Base-by-base conservation (phyloP, 2,113 vertebrate genomes). In the Pholis gunnellus region DNA sequence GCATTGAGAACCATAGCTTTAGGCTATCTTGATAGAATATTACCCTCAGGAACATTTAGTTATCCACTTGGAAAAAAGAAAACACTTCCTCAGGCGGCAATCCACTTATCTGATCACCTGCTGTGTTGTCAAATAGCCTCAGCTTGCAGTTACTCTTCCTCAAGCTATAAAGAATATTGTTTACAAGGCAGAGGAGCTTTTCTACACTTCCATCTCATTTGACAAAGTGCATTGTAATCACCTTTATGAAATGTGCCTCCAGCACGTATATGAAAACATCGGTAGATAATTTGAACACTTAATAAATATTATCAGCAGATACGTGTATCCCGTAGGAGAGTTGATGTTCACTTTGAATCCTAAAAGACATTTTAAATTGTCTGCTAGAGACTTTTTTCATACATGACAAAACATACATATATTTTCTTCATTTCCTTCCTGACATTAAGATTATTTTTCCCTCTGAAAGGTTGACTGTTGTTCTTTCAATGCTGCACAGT, bases 101-200 rank as follows among this genome's bases (percentile, higher is more conserved):
- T 73, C 57, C 67, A 78, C 29, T 85, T 83, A 48, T 75, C 82
- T 60, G 70, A 75, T 84, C 72, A 85, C 90, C 81, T 90, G 77
- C 90, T 92, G 92, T 78, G 87, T 85, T 84, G 72, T 85, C 85
- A 87, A 90, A 87, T 79, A 92, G 84, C 85, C 79, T 52, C 81
- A 56, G 84, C 18, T 48, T 63, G 65, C 71, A 66, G 20, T 71
- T 81, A 64, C 44, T 75, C 66, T 75, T 81, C 68, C 60, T 78
- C 64, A 72, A 67, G 60, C 36, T 14, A 56, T 34, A 34, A 52
- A 78, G 22, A 72, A 72, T 73, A 48, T 57, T 48, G 36, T 79
- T 74, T 74, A 57, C 9, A 57, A 66, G 46, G 75, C 36, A 44
- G 14, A 48, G 15, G 1, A 38, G 60, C 52, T 75, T 76, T 77